These are phyloP conservation scores for Chrysochloris asiatica DNA, from an alignment of 2,113 vertebrate genomes.

Conservation along the genomic window DNA sequence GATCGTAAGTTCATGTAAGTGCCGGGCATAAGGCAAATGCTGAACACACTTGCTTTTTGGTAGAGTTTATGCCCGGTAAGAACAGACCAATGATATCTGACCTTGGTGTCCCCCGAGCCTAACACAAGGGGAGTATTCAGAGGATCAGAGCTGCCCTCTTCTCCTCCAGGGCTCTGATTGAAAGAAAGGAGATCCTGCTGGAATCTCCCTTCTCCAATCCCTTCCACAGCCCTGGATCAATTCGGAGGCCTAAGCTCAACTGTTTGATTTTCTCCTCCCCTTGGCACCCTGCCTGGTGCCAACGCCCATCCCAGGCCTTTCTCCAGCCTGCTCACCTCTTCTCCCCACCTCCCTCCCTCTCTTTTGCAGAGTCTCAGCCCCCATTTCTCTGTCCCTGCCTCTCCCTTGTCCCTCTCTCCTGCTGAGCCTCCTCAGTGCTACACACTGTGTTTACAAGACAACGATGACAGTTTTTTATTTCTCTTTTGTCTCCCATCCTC, in stretches of 20 bases:
- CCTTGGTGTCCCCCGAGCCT: not conserved
- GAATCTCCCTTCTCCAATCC: not conserved
- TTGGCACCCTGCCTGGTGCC: no score
- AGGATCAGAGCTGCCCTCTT: not conserved
- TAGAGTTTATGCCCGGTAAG: not conserved
- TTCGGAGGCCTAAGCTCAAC: not conserved
- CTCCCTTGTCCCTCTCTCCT: not conserved
- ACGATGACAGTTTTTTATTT: constrained; percentile 54
- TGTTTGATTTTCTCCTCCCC: no score
- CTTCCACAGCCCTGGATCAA: not conserved
- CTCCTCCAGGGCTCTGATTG: not conserved
- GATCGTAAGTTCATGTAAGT: not conserved
- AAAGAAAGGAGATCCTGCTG: fast-evolving
- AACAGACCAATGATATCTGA: not conserved
- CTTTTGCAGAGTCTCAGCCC: not conserved
- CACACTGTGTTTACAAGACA: constrained; percentile 44
- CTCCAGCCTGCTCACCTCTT: not conserved
- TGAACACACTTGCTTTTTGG: not conserved
- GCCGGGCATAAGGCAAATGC: no score
- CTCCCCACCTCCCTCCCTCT: no score
- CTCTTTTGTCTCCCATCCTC: constrained; percentile 67
- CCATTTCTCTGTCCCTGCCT: not conserved
- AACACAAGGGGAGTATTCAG: not conserved
- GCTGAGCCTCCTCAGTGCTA: not conserved
- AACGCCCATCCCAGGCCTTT: not conserved